Evolutionary conservation across 2,888 invertebrate species (phyloP), one percentile per base, ranked within the genome.

Genomic region (Campopleginae sp.): DNA sequence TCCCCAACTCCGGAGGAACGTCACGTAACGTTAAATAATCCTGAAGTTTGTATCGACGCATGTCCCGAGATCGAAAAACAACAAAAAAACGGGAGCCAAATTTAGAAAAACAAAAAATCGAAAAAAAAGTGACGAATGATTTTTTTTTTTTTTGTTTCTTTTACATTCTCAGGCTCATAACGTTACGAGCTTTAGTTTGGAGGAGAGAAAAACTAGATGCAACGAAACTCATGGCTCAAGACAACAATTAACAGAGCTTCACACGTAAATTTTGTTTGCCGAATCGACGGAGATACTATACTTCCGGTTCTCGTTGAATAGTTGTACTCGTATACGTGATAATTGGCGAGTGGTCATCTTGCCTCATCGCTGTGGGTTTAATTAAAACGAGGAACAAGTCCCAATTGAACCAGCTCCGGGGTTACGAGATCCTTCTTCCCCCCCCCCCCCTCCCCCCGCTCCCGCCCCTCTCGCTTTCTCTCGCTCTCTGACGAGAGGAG

Each of bases 381-480:
- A 93, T 93, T 93, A 93, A 93, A 93, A 92, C 92, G 92, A 92
- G 92, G 89, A 92, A 92, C 93, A 90, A 90, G 90, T 84, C 87
- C 87, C 87, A 86, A 87, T 87, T 84, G 86, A 85, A 81, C 79
- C 81, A 81, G 85, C 83, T 76, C 77, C 82, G 89, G 87, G 86
- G 84, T 85, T 82, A 81, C 82, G 72, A 74, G 71, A 74, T 61
- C 58, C 54, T 12, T 14, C 54, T 2, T 7, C 17, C 10, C 44
- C 17, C 58, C 14, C 42, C 42, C 68, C 31, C n/a, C 48, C 65
- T 46, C 84, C 23, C 81, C 66, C 71, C 23, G 68, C 70, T 76
- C 42, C 23, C 33, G 31, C n/a, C n/a, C 51, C n/a, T 8, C 51
- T 6, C 14, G 7, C 44, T 23, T 46, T 17, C 46, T 58, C 68